phyloP scores from a whole-genome alignment of 1,140 invertebrate genomes.

The Matsumurasca onukii region DNA sequence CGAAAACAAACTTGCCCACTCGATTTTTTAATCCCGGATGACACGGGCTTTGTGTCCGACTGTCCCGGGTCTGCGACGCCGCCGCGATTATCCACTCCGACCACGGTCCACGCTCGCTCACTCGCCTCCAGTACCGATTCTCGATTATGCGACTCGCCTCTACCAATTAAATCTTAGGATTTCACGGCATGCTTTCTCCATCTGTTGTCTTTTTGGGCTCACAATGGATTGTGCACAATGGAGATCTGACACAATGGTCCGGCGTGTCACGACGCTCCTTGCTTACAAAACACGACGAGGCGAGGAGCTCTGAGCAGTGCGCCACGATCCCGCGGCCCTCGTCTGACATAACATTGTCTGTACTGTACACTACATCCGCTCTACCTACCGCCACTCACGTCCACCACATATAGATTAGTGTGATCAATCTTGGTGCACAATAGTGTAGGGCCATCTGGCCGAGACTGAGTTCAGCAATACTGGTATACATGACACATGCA shows the following conservation, averaged over 20 bases:
- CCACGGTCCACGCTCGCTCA: background rate
- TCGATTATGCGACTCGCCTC: background rate
- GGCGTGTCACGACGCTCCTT: slow-evolving; percentile 9
- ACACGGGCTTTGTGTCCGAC: background rate
- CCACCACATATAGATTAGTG: background rate
- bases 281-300: background rate
- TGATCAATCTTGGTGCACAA: too few species aligned
- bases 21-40: background rate
- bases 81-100: background rate
- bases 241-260: background rate
- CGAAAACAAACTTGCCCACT: background rate
- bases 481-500: too few species aligned
- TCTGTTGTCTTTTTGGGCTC: slow-evolving; percentile 18
- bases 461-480: too few species aligned
- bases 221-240: slow-evolving; percentile 19
- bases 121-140: background rate
- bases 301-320: too few species aligned
- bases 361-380: background rate
- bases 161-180: slow-evolving; percentile 14
- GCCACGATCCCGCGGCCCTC: background rate
- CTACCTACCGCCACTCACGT: background rate
- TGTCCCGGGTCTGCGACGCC: background rate
- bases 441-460: too few species aligned
- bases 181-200: slow-evolving; percentile 15
- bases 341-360: background rate